These are phyloP conservation scores for Neelides folsomi DNA, from an alignment of 2,888 invertebrate species.

Conservation along the genomic window DNA sequence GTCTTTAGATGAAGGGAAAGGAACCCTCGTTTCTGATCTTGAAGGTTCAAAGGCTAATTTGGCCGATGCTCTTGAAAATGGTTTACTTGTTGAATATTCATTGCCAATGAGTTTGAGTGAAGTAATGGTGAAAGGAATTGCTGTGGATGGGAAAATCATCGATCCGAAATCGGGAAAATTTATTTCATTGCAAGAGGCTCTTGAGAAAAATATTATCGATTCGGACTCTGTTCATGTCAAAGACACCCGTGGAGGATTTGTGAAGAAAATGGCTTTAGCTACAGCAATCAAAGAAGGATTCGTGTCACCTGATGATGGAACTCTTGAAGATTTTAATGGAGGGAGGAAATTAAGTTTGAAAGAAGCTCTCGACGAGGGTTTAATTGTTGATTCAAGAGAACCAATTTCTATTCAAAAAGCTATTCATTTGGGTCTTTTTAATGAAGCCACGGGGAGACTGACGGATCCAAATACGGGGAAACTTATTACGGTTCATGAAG, in stretches of 20 bases:
- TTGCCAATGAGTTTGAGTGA: slow-evolving; percentile 69
- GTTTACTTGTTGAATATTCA: slow-evolving; percentile 64
- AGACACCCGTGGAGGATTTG: slow-evolving; percentile 59
- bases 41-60: slow-evolving; percentile 50
- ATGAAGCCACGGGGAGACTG: slow-evolving; percentile 65
- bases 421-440: slow-evolving; percentile 72
- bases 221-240: slow-evolving; percentile 69
- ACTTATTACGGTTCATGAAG: slow-evolving; percentile 67
- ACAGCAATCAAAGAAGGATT: slow-evolving; percentile 64
- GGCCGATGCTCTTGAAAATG: slow-evolving; percentile 71
- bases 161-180: slow-evolving; percentile 66
- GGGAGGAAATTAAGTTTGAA: slow-evolving; percentile 51
- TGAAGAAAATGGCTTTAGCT: slow-evolving; percentile 61
- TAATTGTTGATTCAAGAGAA: slow-evolving; percentile 65
- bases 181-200: slow-evolving; percentile 67
- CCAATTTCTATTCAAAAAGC: slow-evolving; percentile 71
- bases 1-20: slow-evolving; percentile 60
- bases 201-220: slow-evolving; percentile 66
- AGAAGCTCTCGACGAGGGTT: slow-evolving; percentile 64
- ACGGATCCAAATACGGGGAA: slow-evolving; percentile 65
- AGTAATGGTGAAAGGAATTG: slow-evolving; percentile 65
- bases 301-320: slow-evolving; percentile 50
- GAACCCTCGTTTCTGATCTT: slow-evolving; percentile 44
- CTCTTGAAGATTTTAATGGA: slow-evolving; percentile 53
- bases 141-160: slow-evolving; percentile 66